Conservation (phyloP, 2,113 vertebrate genomes). For the Phaethon lepturus region DNA sequence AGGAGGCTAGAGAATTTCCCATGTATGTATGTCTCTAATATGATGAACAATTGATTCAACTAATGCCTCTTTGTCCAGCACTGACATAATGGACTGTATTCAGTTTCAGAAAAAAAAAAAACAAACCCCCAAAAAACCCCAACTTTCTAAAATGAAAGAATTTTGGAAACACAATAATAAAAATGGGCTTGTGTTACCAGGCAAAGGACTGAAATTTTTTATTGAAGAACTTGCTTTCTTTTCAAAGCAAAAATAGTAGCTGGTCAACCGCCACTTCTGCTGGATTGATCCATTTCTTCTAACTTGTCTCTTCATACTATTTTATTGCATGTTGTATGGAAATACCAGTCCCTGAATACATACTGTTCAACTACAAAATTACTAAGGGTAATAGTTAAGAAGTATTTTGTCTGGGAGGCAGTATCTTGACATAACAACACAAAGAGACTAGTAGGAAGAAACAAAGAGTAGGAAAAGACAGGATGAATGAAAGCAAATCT, state of each 20-base stretch:
- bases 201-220: not conserved
- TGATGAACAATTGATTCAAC: not conserved
- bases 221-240: not conserved
- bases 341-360: not conserved
- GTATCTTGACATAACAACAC: not conserved
- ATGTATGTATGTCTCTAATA: not conserved
- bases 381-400: not conserved
- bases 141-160: not conserved
- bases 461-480: not conserved
- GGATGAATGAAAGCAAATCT: not conserved
- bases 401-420: not conserved
- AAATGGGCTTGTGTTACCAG: not conserved
- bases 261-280: not conserved
- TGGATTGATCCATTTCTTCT: not conserved
- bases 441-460: not conserved
- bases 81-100: not conserved
- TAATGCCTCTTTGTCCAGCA: not conserved
- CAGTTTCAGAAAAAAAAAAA: not conserved
- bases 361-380: not conserved
- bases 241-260: not conserved
- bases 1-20: not conserved
- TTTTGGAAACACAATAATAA: not conserved
- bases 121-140: fast-evolving
- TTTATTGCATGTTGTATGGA: not conserved
- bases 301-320: not conserved